A percentile compares a stretch with the other conserved stretches of the same genome.
Conservation (phyloP, 2,888 invertebrate species). For the Eurytoma californica region DNA sequence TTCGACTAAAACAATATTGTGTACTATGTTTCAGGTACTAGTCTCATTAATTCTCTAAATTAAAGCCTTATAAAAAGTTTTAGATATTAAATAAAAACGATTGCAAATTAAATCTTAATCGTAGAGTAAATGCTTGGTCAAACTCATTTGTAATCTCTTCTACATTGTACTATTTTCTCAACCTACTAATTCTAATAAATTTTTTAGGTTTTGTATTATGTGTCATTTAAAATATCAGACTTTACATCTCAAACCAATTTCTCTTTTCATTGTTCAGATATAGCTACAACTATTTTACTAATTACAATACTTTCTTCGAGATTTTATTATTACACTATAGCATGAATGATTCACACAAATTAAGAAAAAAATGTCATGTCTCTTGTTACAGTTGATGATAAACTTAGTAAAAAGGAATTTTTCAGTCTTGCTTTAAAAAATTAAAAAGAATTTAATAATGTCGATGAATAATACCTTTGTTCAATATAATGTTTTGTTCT, state of each 20-base stretch:
- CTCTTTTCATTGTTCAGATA: constrained; percentile 16
- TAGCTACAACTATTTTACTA: constrained; percentile 13
- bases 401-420: constrained; percentile 27
- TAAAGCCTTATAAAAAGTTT: constrained; percentile 32
- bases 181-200: constrained; percentile 14
- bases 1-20: constrained; percentile 57
- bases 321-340: constrained; percentile 22
- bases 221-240: constrained; percentile 35
- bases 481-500: background rate
- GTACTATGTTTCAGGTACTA: constrained; percentile 68
- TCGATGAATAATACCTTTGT: constrained; percentile 27
- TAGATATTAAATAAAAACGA: constrained; percentile 7
- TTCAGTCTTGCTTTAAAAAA: constrained; percentile 47
- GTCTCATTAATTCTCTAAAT: constrained; percentile 43
- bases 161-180: constrained; percentile 44
- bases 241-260: constrained; percentile 36
- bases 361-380: constrained; percentile 37
- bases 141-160: constrained; percentile 42
- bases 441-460: constrained; percentile 8
- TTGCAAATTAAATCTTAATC: constrained; percentile 20
- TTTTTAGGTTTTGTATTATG: constrained; percentile 6
- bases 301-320: constrained; percentile 34
- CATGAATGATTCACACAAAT: constrained; percentile 1
- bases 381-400: constrained; percentile 23
- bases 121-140: constrained; percentile 36